Evolutionary conservation across 2,113 vertebrate genomes (phyloP).

Genomic region (Cebidichthys violaceus): DNA sequence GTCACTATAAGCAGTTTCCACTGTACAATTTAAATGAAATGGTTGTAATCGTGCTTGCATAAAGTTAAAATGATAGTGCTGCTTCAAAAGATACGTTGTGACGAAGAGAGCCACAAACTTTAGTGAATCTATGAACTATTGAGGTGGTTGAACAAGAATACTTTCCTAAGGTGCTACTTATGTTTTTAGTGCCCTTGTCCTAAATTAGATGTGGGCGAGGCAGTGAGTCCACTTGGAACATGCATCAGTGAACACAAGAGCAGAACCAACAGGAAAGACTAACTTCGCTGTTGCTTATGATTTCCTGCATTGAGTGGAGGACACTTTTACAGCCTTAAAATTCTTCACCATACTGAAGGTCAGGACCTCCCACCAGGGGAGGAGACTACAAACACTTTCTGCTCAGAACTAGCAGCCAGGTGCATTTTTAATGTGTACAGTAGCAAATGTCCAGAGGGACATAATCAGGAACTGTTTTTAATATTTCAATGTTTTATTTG

Average conservation of each 20-base stretch:
- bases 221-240: constrained; percentile 10
- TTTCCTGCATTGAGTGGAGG: neutral
- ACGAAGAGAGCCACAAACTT: neutral
- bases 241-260: constrained; percentile 18
- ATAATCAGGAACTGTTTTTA: neutral
- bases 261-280: constrained; percentile 11
- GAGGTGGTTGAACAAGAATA: neutral
- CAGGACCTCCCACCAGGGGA: constrained; percentile 2
- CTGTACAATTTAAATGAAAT: neutral
- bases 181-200: constrained; percentile 31
- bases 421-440: constrained; percentile 10
- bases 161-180: neutral
- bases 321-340: neutral
- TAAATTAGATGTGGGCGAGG: neutral
- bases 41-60: neutral
- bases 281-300: neutral
- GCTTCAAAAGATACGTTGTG: neutral
- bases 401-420: neutral
- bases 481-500: no score
- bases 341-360: constrained; percentile 30
- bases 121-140: neutral
- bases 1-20: neutral
- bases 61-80: neutral
- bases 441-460: neutral
- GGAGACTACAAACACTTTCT: constrained; percentile 20